Conservation (phyloP, 1,140 invertebrate genomes). For the Caenorhabditis remanei region DNA sequence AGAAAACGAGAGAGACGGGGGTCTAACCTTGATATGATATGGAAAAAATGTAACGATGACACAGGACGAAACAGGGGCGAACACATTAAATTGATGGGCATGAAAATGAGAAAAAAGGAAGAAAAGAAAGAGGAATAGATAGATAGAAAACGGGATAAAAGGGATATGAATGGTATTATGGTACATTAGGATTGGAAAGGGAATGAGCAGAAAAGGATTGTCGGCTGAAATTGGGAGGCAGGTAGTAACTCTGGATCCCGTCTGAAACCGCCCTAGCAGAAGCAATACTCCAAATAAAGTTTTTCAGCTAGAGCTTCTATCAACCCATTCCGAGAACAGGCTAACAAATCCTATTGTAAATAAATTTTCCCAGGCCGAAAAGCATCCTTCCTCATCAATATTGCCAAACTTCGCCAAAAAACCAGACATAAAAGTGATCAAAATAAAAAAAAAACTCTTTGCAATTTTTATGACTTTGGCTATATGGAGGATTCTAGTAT, state of each 20-base stretch:
- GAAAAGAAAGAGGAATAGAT: slow-evolving; percentile 11
- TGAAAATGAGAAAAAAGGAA: background rate
- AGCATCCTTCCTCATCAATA: no score
- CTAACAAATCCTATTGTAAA: no score
- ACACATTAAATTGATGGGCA: slow-evolving; percentile 47
- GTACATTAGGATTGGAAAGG: background rate
- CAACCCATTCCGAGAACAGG: no score
- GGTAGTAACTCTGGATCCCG: no score
- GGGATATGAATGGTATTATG: background rate
- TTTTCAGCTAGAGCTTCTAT: no score
- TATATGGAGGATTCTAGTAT: background rate
- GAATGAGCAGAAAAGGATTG: background rate
- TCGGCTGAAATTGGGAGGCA: no score
- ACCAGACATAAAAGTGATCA: no score
- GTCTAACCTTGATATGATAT: slow-evolving; percentile 50
- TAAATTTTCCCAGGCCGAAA: no score
- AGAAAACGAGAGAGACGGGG: background rate
- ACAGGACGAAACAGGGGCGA: background rate
- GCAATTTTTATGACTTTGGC: background rate
- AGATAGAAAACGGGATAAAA: background rate
- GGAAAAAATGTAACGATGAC: slow-evolving; percentile 54
- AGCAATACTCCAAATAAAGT: no score
- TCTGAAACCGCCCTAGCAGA: no score
- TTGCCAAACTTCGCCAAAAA: no score
- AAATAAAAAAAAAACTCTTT: no score